phyloP scores from a whole-genome alignment of 2,888 invertebrate species.

The Elgonia sp. region DNA sequence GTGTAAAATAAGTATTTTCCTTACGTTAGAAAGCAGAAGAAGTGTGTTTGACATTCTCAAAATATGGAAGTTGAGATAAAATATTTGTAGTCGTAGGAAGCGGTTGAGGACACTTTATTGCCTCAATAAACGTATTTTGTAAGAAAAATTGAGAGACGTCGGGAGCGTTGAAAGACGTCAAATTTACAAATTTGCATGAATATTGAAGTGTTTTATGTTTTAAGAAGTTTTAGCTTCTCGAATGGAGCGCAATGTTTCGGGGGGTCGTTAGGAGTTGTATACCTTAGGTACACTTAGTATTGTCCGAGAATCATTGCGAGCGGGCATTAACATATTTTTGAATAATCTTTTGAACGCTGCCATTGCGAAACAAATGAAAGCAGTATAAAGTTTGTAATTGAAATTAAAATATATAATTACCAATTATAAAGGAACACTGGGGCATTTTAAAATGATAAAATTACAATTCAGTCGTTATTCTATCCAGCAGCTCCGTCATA shows the following conservation, averaged over 20 bases:
- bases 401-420: not conserved
- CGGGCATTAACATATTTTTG: conserved; percentile 3
- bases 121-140: conserved; percentile 35
- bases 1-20: too few relatives aligned
- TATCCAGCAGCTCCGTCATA: not conserved
- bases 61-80: conserved; percentile 18
- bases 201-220: conserved; percentile 32
- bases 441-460: not conserved
- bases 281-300: not conserved
- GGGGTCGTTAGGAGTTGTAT: not conserved
- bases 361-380: not conserved
- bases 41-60: conserved; percentile 5
- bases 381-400: not conserved
- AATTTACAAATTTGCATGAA: conserved; percentile 31
- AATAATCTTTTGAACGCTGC: not conserved
- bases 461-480: not conserved
- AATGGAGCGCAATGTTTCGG: not conserved
- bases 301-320: not conserved
- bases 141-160: conserved; percentile 27
- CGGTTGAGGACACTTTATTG: conserved; percentile 32
- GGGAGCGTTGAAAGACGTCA: conserved; percentile 8
- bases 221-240: conserved; percentile 15
- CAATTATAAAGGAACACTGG: not conserved
- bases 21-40: not conserved
- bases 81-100: conserved; percentile 24